These are phyloP conservation scores for Oenanthe oenanthe DNA, from an alignment of 2,113 vertebrate species.

Conservation along the genomic window DNA sequence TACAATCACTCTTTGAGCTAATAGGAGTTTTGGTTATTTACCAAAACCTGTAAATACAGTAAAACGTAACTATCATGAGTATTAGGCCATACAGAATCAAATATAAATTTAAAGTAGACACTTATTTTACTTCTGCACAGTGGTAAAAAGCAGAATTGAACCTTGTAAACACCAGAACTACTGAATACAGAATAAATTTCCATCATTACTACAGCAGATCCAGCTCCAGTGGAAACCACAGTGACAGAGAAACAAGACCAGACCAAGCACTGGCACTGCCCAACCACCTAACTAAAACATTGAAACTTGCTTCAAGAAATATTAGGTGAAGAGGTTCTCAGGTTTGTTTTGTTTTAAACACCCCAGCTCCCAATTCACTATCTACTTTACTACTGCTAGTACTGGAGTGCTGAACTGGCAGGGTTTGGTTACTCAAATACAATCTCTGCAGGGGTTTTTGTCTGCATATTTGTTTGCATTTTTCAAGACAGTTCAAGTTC, in stretches of 20 bases:
- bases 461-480: neutral
- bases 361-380: neutral
- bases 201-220: neutral
- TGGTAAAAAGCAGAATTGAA: neutral
- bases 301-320: neutral
- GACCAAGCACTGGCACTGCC: neutral
- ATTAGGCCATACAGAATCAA: neutral
- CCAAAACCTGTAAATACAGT: neutral
- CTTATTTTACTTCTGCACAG: neutral
- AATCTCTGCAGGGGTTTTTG: neutral
- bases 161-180: neutral
- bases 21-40: neutral
- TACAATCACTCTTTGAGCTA: neutral
- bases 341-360: neutral
- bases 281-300: neutral
- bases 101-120: neutral
- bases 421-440: neutral
- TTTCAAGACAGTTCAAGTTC: slow-evolving; percentile 27
- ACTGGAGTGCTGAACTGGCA: neutral
- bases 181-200: neutral
- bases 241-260: neutral
- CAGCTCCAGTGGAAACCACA: neutral
- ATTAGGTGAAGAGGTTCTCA: neutral
- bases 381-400: neutral
- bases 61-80: neutral